phyloP scores from a whole-genome alignment of 92 coral and sea anemone genomes.

The Zoanthus gigantus region DNA sequence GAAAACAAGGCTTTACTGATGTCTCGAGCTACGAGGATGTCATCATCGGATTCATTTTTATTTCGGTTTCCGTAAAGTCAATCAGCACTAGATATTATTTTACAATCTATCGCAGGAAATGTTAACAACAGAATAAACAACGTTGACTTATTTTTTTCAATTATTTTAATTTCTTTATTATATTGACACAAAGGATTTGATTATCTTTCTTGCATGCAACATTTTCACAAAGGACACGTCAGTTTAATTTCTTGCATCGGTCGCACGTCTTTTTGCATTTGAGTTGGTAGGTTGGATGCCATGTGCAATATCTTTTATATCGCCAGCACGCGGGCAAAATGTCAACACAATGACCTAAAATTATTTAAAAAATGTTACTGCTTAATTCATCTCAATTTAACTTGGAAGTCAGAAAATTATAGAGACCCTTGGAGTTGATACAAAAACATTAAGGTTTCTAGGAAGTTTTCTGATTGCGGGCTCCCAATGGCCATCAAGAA shows the following conservation, averaged over 20 bases:
- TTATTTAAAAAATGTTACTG: background rate
- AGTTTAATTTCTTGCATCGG: background rate
- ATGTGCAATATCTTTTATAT: background rate
- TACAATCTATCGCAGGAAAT: too few species aligned
- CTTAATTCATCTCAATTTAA: too few species aligned
- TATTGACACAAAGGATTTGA: background rate
- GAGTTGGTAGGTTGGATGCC: constrained; percentile 21
- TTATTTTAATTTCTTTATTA: background rate
- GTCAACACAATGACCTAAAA: constrained; percentile 17
- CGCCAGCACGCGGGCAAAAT: background rate
- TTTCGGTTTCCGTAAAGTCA: too few species aligned
- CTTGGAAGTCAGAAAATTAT: background rate
- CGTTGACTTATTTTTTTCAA: background rate
- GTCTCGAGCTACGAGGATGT: too few species aligned
- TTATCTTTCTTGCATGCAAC: background rate
- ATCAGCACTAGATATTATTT: too few species aligned
- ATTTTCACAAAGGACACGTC: background rate
- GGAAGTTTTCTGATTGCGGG: background rate
- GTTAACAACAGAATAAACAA: too few species aligned
- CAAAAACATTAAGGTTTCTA: background rate
- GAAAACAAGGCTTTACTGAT: too few species aligned
- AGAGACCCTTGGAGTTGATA: background rate
- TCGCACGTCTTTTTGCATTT: constrained; percentile 15
- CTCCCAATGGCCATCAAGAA: background rate
- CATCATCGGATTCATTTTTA: too few species aligned